A percentile compares a stretch with the other conserved stretches of the same genome.
Evolutionary conservation across 1,140 invertebrate species (phyloP).

Genomic region (Armadillidium nasatum): DNA sequence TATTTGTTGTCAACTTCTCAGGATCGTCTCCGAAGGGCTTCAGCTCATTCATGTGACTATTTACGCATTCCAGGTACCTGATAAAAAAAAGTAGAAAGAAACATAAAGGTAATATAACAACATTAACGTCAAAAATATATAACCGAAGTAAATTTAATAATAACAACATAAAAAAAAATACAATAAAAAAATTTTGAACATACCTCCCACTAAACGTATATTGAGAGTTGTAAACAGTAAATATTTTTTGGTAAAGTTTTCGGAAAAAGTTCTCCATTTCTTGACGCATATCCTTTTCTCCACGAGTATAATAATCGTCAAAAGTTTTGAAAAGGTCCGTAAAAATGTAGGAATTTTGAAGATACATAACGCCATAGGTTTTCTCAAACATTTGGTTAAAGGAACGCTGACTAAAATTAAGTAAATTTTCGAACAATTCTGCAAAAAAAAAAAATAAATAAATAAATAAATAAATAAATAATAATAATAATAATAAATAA

Average conservation of each 20-base stretch:
- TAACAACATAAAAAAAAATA: too few species aligned
- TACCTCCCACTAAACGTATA: constrained; percentile 81
- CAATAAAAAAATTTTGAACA: constrained; percentile 42
- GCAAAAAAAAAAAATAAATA: constrained; percentile 45
- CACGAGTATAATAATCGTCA: constrained; percentile 80
- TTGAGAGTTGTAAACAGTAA: constrained; percentile 84
- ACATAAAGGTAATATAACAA: too few species aligned
- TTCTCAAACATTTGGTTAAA: constrained; percentile 91
- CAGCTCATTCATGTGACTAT: constrained; percentile 83
- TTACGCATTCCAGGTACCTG: constrained; percentile 77
- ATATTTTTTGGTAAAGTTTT: constrained; percentile 91
- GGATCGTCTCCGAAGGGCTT: constrained; percentile 93
- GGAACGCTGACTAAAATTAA: constrained; percentile 73
- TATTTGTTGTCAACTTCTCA: constrained; percentile 77
- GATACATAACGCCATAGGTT: constrained; percentile 92
- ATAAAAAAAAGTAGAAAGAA: constrained; percentile 24
- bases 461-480: too few species aligned
- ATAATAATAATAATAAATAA: too few species aligned
- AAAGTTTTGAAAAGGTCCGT: constrained; percentile 83
- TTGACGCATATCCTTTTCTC: constrained; percentile 71
- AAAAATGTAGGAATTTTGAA: constrained; percentile 89
- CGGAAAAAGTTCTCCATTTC: constrained; percentile 91
- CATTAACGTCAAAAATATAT: too few species aligned
- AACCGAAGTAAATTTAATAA: too few species aligned
- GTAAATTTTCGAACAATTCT: constrained; percentile 82